Evolutionary conservation across 2,888 invertebrate genomes (phyloP), one percentile per base, ranked within the genome.

Genomic region (Plebejus melissa): DNA sequence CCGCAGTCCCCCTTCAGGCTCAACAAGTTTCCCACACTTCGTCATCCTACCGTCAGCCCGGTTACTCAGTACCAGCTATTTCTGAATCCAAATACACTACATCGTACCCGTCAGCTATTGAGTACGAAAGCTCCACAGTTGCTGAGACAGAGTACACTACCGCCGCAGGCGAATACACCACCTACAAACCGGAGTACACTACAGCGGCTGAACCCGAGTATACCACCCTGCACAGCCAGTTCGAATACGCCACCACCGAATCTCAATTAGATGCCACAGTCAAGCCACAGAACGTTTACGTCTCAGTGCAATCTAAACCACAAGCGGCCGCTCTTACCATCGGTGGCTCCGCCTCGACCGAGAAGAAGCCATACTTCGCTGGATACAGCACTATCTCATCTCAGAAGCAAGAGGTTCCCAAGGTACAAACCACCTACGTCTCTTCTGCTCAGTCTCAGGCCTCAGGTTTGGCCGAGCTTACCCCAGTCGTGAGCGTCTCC

Each of bases 111-210:
- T 50, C 46, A 6, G 7, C 72, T 3, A 7, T 32, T 36, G 54
- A 72, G 16, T 72, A 50, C 50, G 72, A 50, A 72, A 32, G 28
- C 32, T 22, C 72, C 28, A 50, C 72, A 28, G 32, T 72, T 6
- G 28, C 28, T 28, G 72, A 72, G 16, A 13, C 54, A 1, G 72
- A 50, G 13, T 71, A 46, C 46, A 71, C 71, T 13, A 71, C 71
- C 5, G 71, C 71, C 22, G 4, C 32, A 5, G 71, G 13, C 22
- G 71, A 71, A 50, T 72, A 72, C 50, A 13, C 54, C 16, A 72
- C 72, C 16, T 50, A 54, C 50, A 72, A 72, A 54, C 50, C 72
- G 54, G 72, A 72, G 50, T 72, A 72, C 50, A 50, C 54, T 28
- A 72, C 72, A 1, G 13, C 16, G 13, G 50, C 41, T 32, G 32